Evolutionary conservation across 92 coral and sea anemone genomes (phyloP).

Genomic region (Heteractis magnifica): DNA sequence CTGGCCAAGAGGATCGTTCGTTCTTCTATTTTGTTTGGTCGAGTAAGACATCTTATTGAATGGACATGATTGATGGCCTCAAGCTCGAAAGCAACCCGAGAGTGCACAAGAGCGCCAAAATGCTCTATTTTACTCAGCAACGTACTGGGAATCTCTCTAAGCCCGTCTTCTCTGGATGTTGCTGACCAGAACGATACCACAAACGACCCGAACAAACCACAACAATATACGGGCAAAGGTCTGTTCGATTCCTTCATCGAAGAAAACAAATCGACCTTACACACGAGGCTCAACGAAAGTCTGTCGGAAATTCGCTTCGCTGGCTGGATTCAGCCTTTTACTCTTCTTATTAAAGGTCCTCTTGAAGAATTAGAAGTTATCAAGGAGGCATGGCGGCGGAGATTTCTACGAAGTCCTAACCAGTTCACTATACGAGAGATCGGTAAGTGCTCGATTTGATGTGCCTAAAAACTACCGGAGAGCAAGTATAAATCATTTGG

Average conservation of each 20-base stretch:
- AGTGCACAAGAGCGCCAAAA: slow-evolving; percentile 60
- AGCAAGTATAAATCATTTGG: background rate
- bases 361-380: slow-evolving; percentile 83
- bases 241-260: slow-evolving; percentile 74
- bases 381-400: slow-evolving; percentile 87
- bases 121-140: slow-evolving; percentile 75
- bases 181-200: slow-evolving; percentile 24
- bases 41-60: slow-evolving; percentile 7
- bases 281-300: slow-evolving; percentile 74
- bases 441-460: slow-evolving; percentile 51
- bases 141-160: slow-evolving; percentile 59
- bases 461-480: background rate
- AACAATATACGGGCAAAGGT: slow-evolving; percentile 43
- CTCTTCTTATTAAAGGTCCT: slow-evolving; percentile 89
- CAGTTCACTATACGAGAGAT: slow-evolving; percentile 76
- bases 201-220: slow-evolving; percentile 33
- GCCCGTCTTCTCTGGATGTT: slow-evolving; percentile 50
- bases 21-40: slow-evolving; percentile 7
- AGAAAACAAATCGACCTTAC: slow-evolving; percentile 63
- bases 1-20: background rate
- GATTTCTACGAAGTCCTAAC: slow-evolving; percentile 82
- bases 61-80: slow-evolving; percentile 37
- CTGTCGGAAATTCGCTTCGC: slow-evolving; percentile 78
- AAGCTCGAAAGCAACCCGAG: slow-evolving; percentile 53
- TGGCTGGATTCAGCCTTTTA: slow-evolving; percentile 90